Base-by-base conservation (phyloP, 1,140 invertebrate genomes). In the Leucophenga varia region DNA sequence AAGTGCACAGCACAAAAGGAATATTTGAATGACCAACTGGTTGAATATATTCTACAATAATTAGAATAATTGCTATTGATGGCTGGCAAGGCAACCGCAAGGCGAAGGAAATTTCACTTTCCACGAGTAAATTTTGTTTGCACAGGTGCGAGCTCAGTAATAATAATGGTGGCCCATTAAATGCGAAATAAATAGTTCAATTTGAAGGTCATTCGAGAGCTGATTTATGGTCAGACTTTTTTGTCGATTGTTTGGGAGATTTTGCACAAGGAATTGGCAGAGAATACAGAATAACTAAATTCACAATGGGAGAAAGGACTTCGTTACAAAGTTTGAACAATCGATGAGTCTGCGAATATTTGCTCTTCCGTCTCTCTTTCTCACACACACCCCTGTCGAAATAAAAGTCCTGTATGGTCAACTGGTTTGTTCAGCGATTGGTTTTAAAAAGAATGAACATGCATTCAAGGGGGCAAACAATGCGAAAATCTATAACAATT, bases 401-500 rank as follows among this genome's bases (percentile, higher is more conserved):
- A 25, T 10, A 10, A 50, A 14, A 38, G 32, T 13, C n/a, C n/a
- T n/a, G n/a, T n/a, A n/a, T n/a, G n/a, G n/a, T n/a, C n/a, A n/a
- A n/a, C n/a, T n/a, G n/a, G n/a, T n/a, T n/a, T n/a, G n/a, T n/a
- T n/a, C n/a, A 31, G 17, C 17, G 17, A 3, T 13, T 22, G 7
- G n/a, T 13, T 14, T 7, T 44, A 21, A 50, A 40, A 30, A n/a
- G 5, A 28, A 17, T 21, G 31, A 12, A 7, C 20, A 28, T 10
- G 8, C 13, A 38, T 8, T 37, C 18, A 25, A 34, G 13, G 30
- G 13, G 22, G 47, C 41, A 47, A 58, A 67, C 61, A 67, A 67
- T 67, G 47, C 49, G 22, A 47, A 44, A 46, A 35, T 25, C 42
- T 28, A 40, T 35, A 41, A 34, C 37, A 28, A 34, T 38, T 39